Conservation (phyloP, 1,140 invertebrate genomes). For the Temnothorax curvispinosus region DNA sequence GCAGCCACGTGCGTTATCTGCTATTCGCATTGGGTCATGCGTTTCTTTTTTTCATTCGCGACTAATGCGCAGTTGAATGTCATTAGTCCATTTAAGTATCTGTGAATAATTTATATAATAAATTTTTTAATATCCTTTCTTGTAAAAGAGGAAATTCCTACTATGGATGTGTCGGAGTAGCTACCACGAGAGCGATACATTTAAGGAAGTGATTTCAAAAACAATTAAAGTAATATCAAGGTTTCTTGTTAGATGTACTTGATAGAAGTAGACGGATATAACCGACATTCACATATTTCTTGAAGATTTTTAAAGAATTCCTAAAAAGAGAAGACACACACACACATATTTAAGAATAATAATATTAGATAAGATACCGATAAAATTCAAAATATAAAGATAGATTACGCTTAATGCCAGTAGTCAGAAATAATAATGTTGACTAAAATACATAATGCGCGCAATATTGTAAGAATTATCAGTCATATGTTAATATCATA, state of each 20-base stretch:
- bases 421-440: background rate
- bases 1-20: slow-evolving; percentile 27
- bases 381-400: background rate
- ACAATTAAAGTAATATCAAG: background rate
- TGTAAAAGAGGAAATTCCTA: background rate
- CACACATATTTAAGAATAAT: background rate
- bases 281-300: background rate
- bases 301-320: background rate
- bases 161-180: background rate
- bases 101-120: background rate
- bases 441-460: background rate
- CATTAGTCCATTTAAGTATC: background rate
- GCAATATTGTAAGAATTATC: background rate
- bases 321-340: background rate
- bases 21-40: slow-evolving; percentile 4
- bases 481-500: slow-evolving; percentile 19
- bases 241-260: background rate
- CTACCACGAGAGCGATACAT: background rate
- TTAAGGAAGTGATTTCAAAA: background rate
- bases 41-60: background rate
- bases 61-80: background rate
- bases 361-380: background rate
- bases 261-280: background rate
- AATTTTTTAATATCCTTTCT: background rate
- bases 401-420: background rate